Evolutionary conservation across 2,113 vertebrate species (phyloP).

Genomic region (Coreoperca whiteheadi): DNA sequence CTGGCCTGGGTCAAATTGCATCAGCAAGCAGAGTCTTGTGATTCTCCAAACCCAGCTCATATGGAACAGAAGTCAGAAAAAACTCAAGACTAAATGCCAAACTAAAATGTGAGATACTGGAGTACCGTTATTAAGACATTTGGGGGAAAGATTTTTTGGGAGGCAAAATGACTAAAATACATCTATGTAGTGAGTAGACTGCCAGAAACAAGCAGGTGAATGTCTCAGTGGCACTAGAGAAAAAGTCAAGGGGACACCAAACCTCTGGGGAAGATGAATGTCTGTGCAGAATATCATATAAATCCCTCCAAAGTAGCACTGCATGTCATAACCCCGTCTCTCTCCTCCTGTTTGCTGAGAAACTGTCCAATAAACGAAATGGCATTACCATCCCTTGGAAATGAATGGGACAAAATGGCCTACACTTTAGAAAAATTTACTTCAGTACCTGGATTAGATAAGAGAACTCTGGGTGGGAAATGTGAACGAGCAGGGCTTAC

Average conservation of each 20-base stretch:
- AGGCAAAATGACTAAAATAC: neutral
- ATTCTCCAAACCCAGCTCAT: slow-evolving; percentile 21
- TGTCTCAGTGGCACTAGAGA: neutral
- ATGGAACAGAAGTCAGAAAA: slow-evolving; percentile 4
- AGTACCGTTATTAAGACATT: neutral
- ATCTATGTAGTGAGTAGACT: neutral
- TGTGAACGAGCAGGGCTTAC: no score
- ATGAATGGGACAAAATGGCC: no score
- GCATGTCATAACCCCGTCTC: no score
- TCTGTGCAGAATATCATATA: neutral
- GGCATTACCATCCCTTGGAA: no score
- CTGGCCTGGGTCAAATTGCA: slow-evolving; percentile 49
- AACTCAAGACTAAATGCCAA: neutral
- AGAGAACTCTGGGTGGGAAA: no score
- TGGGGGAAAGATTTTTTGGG: neutral
- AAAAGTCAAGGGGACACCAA: neutral
- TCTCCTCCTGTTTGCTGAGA: no score
- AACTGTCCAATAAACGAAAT: no score
- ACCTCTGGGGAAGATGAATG: neutral
- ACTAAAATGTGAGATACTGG: no score
- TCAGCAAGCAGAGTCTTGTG: slow-evolving; percentile 1
- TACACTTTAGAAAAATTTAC: no score
- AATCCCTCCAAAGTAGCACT: neutral
- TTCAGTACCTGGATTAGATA: no score
- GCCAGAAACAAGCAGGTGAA: slow-evolving; percentile 1